A percentile compares a stretch with the other conserved stretches of the same genome.
Conservation (phyloP, 2,888 invertebrate genomes). For the Erynnis tages region DNA sequence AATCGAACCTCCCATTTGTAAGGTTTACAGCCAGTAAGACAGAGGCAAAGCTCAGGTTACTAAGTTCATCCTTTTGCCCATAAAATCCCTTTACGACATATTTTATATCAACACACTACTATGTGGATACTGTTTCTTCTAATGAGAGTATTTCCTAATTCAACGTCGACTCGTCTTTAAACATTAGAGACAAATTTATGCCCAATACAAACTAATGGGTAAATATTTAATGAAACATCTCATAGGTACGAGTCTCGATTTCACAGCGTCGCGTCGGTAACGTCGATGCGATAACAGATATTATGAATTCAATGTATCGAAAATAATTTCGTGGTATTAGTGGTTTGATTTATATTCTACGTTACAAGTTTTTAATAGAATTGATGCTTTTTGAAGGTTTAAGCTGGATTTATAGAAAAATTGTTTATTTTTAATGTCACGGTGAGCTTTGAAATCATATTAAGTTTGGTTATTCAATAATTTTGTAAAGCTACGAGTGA, state of each 20-base stretch:
- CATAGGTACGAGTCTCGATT: constrained; percentile 8
- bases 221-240: constrained; percentile 18
- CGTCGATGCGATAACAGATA: constrained; percentile 1
- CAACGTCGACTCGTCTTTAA: neutral
- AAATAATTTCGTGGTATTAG: neutral
- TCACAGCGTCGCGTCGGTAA: constrained; percentile 5
- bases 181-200: constrained; percentile 13
- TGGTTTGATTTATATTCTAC: constrained; percentile 5
- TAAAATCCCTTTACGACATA: constrained; percentile 19
- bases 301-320: neutral
- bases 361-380: neutral
- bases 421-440: no score
- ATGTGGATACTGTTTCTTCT: constrained; percentile 1
- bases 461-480: no score
- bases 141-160: constrained; percentile 18
- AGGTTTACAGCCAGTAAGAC: neutral
- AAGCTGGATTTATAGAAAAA: no score
- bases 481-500: no score
- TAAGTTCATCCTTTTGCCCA: constrained; percentile 8
- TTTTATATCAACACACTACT: constrained; percentile 11
- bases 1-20: neutral
- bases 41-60: constrained; percentile 6
- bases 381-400: no score
- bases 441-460: no score
- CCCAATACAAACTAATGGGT: constrained; percentile 5